Evolutionary conservation across 2,113 vertebrate genomes (phyloP), one percentile per base, ranked within the genome.

Genomic region (Blennius ocellaris): DNA sequence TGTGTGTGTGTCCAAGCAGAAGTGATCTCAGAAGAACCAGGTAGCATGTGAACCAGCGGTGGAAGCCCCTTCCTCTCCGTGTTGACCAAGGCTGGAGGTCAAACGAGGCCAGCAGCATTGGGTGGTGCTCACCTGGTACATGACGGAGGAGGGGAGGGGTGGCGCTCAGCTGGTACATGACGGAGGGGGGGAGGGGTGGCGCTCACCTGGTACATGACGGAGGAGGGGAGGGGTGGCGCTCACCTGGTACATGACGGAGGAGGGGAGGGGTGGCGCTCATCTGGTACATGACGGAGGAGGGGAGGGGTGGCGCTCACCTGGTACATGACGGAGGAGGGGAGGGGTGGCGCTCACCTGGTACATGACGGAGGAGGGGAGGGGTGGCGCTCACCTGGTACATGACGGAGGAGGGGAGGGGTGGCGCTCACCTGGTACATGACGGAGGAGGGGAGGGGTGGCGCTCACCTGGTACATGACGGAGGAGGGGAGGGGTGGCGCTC

Each of bases 181-280:
- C 89, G 0, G 98, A 99, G 57, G 97, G n/a, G n/a, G n/a, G n/a
- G n/a, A n/a, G n/a, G 1, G 14, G 40, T 63, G 30, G 8, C n/a
- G 51, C 82, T 63, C 55, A 99, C 97, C 96, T 99, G 97, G 85
- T 97, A 99, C 65, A 99, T 95, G 78, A 99, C 89, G 0, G 98
- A 99, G 57, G 97, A n/a, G n/a, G n/a, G n/a, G n/a, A n/a, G n/a
- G 1, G 14, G 40, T 63, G 30, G 8, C n/a, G 51, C 82, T 63
- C 55, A 99, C 97, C 96, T 99, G 97, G 85, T 97, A 99, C 65
- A 99, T 95, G 78, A 99, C 89, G 0, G 98, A 99, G 57, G 97
- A n/a, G n/a, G n/a, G n/a, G n/a, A n/a, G n/a, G 1, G 14, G 40
- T 63, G 30, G 8, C n/a, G 51, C 82, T 63, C 55, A 99, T 97